A percentile compares a stretch with the other conserved stretches of the same genome.
Conservation (phyloP, 1,140 invertebrate genomes). For the Mesaphorura yosii region DNA sequence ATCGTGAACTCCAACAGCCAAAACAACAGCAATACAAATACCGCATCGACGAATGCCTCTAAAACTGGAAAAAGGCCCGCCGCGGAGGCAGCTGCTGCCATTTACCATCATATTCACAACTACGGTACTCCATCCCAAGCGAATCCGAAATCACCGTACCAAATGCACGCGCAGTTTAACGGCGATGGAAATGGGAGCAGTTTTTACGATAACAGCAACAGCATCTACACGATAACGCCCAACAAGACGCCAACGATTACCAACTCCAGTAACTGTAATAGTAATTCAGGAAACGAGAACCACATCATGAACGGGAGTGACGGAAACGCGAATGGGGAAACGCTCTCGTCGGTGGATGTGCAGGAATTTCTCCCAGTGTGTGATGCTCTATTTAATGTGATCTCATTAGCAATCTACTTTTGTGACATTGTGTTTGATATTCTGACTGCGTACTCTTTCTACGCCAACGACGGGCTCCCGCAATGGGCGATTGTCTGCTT, state of each 20-base stretch:
- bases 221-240: background rate
- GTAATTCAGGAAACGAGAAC: background rate
- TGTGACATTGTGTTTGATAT: conserved; percentile 82
- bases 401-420: conserved; percentile 79
- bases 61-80: too few relatives aligned
- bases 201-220: background rate
- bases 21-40: too few relatives aligned
- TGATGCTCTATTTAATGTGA: conserved; percentile 64
- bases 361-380: conserved; percentile 27
- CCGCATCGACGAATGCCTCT: too few relatives aligned
- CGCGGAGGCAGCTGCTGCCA: too few relatives aligned
- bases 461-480: conserved; percentile 48
- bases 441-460: conserved; percentile 67
- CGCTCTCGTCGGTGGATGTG: background rate
- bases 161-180: too few relatives aligned
- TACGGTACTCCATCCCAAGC: too few relatives aligned
- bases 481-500: conserved; percentile 52
- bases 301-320: conserved; percentile 1
- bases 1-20: too few relatives aligned
- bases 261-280: background rate
- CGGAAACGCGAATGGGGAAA: background rate
- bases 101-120: too few relatives aligned
- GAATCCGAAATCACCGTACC: too few relatives aligned
- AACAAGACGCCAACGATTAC: background rate
- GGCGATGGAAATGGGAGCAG: too few relatives aligned